Percentiles rank a stretch among this genome's conserved stretches.
Evolutionary conservation across 2,888 invertebrate species (phyloP).

Genomic region (Strigamia crassipes): DNA sequence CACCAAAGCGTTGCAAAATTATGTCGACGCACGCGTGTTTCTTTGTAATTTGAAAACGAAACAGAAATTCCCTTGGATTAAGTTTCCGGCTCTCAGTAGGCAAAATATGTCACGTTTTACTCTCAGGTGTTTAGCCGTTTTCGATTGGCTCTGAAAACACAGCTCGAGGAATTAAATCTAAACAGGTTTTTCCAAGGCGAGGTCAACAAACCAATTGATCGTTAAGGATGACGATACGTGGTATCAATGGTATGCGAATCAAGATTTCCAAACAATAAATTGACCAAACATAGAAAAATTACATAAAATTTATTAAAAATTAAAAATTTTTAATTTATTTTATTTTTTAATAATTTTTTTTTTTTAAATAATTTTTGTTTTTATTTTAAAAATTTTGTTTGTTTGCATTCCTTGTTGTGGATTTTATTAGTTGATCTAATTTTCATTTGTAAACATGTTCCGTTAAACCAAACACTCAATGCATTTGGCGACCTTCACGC

Average conservation of each 20-base stretch:
- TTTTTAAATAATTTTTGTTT: too few species aligned
- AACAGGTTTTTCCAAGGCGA: constrained; percentile 14
- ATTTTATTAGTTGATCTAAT: background rate
- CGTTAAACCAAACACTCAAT: background rate
- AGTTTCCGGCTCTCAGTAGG: background rate
- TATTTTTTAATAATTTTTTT: background rate
- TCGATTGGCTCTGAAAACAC: constrained; percentile 1
- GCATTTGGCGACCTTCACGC: background rate
- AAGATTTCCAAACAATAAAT: too few species aligned
- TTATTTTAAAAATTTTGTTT: too few species aligned
- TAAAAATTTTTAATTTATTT: background rate
- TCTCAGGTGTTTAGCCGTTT: background rate
- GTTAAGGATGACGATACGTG: background rate
- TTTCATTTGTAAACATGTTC: background rate
- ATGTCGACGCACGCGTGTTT: too few species aligned
- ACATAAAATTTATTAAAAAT: background rate
- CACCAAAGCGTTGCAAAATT: too few species aligned
- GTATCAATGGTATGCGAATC: background rate
- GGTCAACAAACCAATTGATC: constrained; percentile 23
- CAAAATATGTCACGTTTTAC: background rate
- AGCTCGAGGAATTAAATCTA: background rate
- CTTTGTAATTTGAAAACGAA: too few species aligned
- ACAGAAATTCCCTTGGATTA: background rate
- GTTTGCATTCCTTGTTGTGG: too few species aligned
- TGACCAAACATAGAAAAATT: background rate